A percentile compares a stretch with the other conserved stretches of the same genome.
Conservation (phyloP, 1,140 invertebrate species). For the Andricus grossulariae region DNA sequence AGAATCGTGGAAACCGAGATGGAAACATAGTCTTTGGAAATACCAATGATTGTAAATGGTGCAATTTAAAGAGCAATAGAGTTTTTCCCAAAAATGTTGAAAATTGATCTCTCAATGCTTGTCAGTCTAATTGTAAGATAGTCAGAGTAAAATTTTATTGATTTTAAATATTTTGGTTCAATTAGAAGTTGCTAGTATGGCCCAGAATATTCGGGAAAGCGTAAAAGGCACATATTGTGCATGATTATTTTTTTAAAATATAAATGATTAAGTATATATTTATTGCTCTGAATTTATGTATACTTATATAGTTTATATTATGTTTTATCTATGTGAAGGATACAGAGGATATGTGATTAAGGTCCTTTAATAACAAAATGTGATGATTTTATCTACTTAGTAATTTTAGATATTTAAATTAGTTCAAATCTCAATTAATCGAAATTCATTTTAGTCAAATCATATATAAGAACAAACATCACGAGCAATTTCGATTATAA, state of each 20-base stretch:
- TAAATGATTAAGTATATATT: constrained; percentile 11
- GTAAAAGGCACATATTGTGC: not conserved
- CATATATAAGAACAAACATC: no score
- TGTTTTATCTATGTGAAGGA: constrained; percentile 3
- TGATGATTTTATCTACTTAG: not conserved
- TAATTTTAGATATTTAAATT: constrained; percentile 3
- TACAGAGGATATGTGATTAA: constrained; percentile 19
- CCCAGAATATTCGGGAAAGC: not conserved
- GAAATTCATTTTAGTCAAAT: no score
- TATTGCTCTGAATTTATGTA: constrained; percentile 6
- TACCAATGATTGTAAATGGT: constrained; percentile 8
- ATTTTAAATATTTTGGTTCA: not conserved
- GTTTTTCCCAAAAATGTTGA: not conserved
- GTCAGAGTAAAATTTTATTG: no score
- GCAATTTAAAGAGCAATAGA: constrained; percentile 23
- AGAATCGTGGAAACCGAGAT: not conserved
- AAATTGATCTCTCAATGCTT: not conserved
- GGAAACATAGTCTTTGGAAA: constrained; percentile 27
- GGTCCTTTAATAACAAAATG: not conserved
- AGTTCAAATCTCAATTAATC: not conserved
- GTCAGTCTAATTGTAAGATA: no score
- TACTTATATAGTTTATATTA: constrained; percentile 8
- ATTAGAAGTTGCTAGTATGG: not conserved
- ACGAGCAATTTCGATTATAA: no score
- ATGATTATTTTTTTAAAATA: constrained; percentile 13